These are phyloP conservation scores for Catocala sponsa DNA, from an alignment of 2,888 invertebrate species.

Conservation along the genomic window DNA sequence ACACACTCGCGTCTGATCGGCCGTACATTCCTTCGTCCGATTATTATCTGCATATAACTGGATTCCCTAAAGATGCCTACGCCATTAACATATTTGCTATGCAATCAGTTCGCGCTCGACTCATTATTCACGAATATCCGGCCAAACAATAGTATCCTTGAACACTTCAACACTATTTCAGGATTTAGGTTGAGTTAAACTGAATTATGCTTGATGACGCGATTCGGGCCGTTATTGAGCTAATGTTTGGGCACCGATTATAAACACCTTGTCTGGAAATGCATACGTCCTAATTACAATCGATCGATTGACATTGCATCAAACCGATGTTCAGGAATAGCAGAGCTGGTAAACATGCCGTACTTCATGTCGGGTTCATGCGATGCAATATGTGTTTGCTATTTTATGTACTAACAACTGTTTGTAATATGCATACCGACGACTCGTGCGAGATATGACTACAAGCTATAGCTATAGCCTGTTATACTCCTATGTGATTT, in stretches of 20 bases:
- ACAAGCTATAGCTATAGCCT: not conserved
- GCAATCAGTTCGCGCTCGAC: slow-evolving; percentile 66
- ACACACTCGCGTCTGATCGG: slow-evolving; percentile 63
- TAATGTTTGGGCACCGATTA: slow-evolving; percentile 54
- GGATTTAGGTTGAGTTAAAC: slow-evolving; percentile 67
- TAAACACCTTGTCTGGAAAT: slow-evolving; percentile 68
- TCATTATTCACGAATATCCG: slow-evolving; percentile 68
- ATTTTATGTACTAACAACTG: slow-evolving; percentile 1
- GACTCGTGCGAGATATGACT: not conserved
- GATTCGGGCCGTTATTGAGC: slow-evolving; percentile 55
- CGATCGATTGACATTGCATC: slow-evolving; percentile 70
- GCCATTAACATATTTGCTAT: slow-evolving; percentile 76
- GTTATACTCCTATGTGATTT: too few relatives aligned
- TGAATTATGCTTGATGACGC: slow-evolving; percentile 60
- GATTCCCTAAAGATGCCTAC: slow-evolving; percentile 74
- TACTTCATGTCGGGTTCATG: slow-evolving; percentile 24
- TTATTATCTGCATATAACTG: slow-evolving; percentile 81
- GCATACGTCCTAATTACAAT: slow-evolving; percentile 60
- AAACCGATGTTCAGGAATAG: slow-evolving; percentile 65
- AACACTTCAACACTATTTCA: slow-evolving; percentile 70
- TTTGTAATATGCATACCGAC: not conserved
- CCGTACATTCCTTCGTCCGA: slow-evolving; percentile 67
- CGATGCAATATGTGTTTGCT: slow-evolving; percentile 7
- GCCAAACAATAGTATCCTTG: slow-evolving; percentile 69
- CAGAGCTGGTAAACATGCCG: slow-evolving; percentile 67